Conservation (phyloP, 2,797 vertebrate species). For the Poecilia velifera region DNA sequence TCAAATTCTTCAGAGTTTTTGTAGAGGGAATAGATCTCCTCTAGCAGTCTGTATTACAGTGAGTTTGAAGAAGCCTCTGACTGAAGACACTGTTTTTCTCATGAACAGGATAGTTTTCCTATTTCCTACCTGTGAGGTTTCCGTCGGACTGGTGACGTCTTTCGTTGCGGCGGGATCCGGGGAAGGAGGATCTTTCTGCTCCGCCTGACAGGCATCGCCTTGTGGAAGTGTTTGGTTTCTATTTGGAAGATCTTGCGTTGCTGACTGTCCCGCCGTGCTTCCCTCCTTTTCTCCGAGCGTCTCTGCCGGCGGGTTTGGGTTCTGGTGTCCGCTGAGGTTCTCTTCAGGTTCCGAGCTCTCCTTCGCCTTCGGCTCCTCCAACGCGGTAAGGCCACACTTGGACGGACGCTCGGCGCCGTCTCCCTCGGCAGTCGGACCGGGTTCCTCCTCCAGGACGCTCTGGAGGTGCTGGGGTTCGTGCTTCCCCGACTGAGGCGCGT, state of each 20-base stretch:
- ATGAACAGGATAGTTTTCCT: too few species aligned
- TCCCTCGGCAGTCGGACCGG: slow-evolving; percentile 83
- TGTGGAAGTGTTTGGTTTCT: slow-evolving; percentile 68
- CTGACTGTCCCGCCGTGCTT: slow-evolving; percentile 62
- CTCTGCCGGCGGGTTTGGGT: slow-evolving; percentile 78
- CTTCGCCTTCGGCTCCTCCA: slow-evolving; percentile 77
- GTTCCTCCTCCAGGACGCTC: slow-evolving; percentile 90
- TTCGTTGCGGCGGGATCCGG: slow-evolving; percentile 48
- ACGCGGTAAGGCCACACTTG: slow-evolving; percentile 74
- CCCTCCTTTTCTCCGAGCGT: slow-evolving; percentile 69
- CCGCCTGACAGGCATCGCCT: slow-evolving; percentile 57
- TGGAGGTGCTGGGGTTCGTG: slow-evolving; percentile 86
- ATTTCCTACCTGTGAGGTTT: slow-evolving; percentile 26
- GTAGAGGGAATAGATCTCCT: too few species aligned
- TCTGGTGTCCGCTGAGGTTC: slow-evolving; percentile 52
- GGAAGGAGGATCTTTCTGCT: slow-evolving; percentile 74
- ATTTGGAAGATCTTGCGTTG: slow-evolving; percentile 69
- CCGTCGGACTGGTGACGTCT: slow-evolving; percentile 50
- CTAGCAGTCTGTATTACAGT: too few species aligned
- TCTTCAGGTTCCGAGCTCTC: slow-evolving; percentile 80
- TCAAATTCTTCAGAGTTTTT: too few species aligned
- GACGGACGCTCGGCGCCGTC: slow-evolving; percentile 80
- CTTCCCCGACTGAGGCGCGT: slow-evolving; percentile 81
- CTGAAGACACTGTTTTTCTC: too few species aligned
- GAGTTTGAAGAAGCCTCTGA: too few species aligned